Percentiles rank a stretch among this genome's conserved stretches.
Conservation (phyloP, 2,797 vertebrate genomes). For the Megaceryle alcyon region DNA sequence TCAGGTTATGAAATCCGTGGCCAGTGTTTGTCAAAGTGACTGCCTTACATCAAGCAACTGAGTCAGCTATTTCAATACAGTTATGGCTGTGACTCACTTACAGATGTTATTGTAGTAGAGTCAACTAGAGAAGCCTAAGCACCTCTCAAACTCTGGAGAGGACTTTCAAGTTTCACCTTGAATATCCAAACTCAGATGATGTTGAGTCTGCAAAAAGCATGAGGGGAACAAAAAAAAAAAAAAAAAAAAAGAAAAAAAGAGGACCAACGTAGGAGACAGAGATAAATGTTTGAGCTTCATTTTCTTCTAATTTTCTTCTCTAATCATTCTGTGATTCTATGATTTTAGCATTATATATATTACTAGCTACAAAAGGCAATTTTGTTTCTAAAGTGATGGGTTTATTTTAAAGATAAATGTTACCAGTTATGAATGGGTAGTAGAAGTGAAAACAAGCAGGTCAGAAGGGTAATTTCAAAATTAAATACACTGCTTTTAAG, state of each 20-base stretch:
- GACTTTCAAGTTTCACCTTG: not conserved
- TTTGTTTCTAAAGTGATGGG: not conserved
- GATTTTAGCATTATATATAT: not conserved
- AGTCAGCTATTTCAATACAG: not conserved
- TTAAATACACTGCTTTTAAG: not conserved
- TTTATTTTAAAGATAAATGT: not conserved
- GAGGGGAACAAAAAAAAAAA: too few relatives aligned
- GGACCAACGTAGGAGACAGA: not conserved
- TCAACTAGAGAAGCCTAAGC: not conserved
- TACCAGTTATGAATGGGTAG: not conserved
- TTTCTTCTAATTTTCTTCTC: too few relatives aligned
- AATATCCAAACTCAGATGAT: not conserved
- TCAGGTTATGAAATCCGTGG: not conserved
- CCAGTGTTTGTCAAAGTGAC: not conserved
- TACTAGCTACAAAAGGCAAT: not conserved
- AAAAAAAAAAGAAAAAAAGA: not conserved
- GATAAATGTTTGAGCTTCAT: not conserved
- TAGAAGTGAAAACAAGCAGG: not conserved
- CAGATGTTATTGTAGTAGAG: not conserved
- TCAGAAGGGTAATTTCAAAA: not conserved
- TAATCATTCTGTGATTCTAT: too few relatives aligned
- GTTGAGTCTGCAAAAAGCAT: not conserved
- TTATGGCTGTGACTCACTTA: not conserved
- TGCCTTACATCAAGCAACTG: not conserved
- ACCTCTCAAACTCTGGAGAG: not conserved